Evolutionary conservation across 2,113 vertebrate genomes (phyloP).

Genomic region (Daphoenositta chrysoptera): DNA sequence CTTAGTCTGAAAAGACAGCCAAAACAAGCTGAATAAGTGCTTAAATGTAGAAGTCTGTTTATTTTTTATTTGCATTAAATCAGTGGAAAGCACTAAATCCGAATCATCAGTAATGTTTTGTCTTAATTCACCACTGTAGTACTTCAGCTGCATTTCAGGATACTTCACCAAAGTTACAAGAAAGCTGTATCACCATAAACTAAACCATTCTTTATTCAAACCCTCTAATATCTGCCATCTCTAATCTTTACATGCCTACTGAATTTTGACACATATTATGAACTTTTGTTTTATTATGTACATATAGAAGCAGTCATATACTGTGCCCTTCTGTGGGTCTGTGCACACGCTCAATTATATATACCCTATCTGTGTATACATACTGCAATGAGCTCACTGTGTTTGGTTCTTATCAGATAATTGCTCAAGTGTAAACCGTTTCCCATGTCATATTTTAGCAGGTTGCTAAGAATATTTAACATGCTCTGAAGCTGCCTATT

Average conservation of each 20-base stretch:
- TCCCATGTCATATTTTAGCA: conserved; percentile 37
- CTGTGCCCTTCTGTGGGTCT: background rate
- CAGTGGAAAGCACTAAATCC: background rate
- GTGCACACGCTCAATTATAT: background rate
- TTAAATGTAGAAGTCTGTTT: background rate
- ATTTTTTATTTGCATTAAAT: background rate
- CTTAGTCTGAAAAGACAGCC: background rate
- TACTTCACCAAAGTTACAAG: background rate
- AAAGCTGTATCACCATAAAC: background rate
- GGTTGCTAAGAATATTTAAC: conserved; percentile 39
- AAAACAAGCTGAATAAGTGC: background rate
- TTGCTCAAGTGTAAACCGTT: conserved; percentile 45
- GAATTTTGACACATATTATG: background rate
- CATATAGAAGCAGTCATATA: background rate
- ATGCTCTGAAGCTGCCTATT: background rate
- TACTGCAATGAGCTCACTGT: background rate
- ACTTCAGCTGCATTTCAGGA: background rate
- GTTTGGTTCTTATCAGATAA: conserved; percentile 54
- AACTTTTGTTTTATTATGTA: background rate
- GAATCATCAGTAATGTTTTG: background rate
- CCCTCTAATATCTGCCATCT: background rate
- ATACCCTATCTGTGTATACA: background rate
- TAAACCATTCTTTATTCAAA: background rate
- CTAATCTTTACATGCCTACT: background rate
- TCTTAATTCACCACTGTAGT: background rate